Percentiles rank a stretch among this genome's conserved stretches.
phyloP scores from a whole-genome alignment of 2,797 vertebrate genomes.

The Sebastes iracundus region DNA sequence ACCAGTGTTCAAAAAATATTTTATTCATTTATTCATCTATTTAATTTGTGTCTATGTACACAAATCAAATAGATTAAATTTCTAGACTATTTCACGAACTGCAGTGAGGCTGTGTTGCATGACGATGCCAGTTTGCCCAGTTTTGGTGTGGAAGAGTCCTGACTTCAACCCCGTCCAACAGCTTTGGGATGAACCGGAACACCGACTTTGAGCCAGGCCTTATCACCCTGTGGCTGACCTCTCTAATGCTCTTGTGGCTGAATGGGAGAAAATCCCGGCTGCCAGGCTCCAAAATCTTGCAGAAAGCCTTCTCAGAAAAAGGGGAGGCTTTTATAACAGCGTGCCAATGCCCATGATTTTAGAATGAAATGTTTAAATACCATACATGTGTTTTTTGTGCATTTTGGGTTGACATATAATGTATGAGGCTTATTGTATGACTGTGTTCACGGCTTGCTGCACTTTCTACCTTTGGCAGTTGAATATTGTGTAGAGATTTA shows the following conservation, averaged over 20 bases:
- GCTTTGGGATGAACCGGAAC: constrained; percentile 15
- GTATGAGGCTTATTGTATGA: neutral
- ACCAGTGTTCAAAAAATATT: too few relatives aligned
- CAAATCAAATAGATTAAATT: too few relatives aligned
- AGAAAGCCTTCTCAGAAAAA: neutral
- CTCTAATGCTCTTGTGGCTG: constrained; percentile 17
- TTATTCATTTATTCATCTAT: too few relatives aligned
- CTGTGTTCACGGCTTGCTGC: neutral
- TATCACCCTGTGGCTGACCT: neutral
- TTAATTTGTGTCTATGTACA: too few relatives aligned
- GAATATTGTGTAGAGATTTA: constrained; percentile 3
- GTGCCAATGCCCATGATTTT: neutral
- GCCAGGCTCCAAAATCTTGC: neutral
- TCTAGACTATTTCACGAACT: too few relatives aligned
- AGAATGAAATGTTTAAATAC: neutral
- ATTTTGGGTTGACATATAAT: neutral
- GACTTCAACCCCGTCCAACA: neutral
- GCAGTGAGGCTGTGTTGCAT: neutral
- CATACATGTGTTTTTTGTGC: neutral
- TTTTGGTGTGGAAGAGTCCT: neutral
- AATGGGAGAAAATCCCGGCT: constrained; percentile 16
- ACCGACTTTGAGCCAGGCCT: neutral
- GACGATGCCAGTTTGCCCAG: neutral
- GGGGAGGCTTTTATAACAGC: neutral
- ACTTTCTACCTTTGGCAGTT: neutral